Conservation (phyloP, 2,797 vertebrate genomes). For the Glyptemys insculpta region DNA sequence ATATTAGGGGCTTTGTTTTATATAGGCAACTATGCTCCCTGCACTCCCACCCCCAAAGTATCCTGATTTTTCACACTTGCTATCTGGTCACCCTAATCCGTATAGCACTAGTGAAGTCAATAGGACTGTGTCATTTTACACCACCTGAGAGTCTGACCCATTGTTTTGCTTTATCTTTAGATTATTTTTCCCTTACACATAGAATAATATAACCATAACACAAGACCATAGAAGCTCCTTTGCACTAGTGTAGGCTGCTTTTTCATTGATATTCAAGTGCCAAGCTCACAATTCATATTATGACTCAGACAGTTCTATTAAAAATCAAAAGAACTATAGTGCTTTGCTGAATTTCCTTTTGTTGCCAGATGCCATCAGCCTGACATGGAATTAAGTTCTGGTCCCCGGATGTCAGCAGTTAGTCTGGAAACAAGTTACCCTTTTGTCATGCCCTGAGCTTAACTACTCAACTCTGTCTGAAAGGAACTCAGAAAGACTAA, state of each 20-base stretch:
- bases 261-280: not conserved
- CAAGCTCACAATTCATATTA: not conserved
- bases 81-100: not conserved
- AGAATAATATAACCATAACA: not conserved
- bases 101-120: not conserved
- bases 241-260: not conserved
- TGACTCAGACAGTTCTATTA: not conserved
- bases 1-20: not conserved
- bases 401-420: not conserved
- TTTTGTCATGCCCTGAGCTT: not conserved
- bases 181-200: not conserved
- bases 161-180: not conserved
- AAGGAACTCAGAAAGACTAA: not conserved
- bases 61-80: not conserved
- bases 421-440: not conserved
- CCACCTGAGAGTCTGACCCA: not conserved
- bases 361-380: not conserved
- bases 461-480: not conserved
- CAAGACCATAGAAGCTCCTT: not conserved
- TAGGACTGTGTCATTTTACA: not conserved
- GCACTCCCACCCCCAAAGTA: not conserved
- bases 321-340: not conserved
- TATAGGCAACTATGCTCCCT: not conserved
- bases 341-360: not conserved
- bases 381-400: not conserved